Base-by-base conservation (phyloP, 2,888 invertebrate genomes). In the Hemistola chrysoprasaria region DNA sequence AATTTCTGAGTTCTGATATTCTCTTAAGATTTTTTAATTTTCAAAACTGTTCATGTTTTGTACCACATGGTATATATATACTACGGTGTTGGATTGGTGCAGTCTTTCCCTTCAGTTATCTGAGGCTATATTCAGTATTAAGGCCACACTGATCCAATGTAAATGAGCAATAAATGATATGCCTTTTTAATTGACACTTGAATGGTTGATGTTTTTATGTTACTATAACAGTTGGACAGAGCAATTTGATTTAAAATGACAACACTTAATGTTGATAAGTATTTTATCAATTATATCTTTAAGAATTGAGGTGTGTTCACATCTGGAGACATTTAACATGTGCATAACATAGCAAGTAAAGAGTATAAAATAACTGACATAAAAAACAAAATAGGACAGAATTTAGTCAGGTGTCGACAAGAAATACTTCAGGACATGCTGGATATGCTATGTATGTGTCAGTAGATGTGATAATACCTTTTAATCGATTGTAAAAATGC, bases 401-500 rank as follows among this genome's bases (percentile, higher is more conserved):
- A n/a, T n/a, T n/a, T n/a, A n/a, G n/a, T n/a, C n/a, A n/a, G n/a
- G n/a, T n/a, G n/a, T n/a, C n/a, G n/a, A n/a, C n/a, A n/a, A n/a
- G n/a, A n/a, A n/a, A n/a, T n/a, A n/a, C n/a, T n/a, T n/a, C n/a
- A n/a, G n/a, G n/a, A n/a, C n/a, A n/a, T n/a, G n/a, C n/a, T n/a
- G n/a, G n/a, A n/a, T n/a, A n/a, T n/a, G n/a, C n/a, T n/a, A n/a
- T n/a, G n/a, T n/a, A n/a, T n/a, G n/a, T n/a, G n/a, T n/a, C n/a
- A n/a, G n/a, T n/a, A n/a, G n/a, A n/a, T n/a, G n/a, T n/a, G n/a
- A n/a, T n/a, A n/a, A n/a, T n/a, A n/a, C n/a, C n/a, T n/a, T n/a
- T n/a, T n/a, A 3, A 16, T 16, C 4, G 16, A 71, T 10, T 29
- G 43, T 78, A 78, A 71, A 77, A 78, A 76, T 82, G 84, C 81